phyloP scores from a whole-genome alignment of 2,888 invertebrate species.

The Pilophorus perplexus region DNA sequence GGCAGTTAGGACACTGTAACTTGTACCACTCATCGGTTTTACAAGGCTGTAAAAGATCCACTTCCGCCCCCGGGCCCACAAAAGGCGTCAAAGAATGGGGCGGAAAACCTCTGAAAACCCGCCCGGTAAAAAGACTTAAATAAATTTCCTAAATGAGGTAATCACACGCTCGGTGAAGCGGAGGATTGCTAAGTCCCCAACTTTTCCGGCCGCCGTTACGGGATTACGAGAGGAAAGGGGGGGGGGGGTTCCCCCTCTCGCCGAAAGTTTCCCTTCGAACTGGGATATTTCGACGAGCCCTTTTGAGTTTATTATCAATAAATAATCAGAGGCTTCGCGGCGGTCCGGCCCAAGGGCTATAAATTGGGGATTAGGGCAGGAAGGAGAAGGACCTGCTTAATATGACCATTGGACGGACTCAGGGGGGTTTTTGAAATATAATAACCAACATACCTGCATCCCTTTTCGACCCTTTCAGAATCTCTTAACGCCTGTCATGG shows the following conservation, averaged over 20 bases:
- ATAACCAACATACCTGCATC: too few species aligned
- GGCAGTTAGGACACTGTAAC: neutral
- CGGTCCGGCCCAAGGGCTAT: neutral
- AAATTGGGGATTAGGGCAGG: slow-evolving; percentile 6
- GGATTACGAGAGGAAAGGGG: slow-evolving; percentile 35
- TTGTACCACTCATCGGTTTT: neutral
- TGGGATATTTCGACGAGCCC: slow-evolving; percentile 19
- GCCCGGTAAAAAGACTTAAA: slow-evolving; percentile 35
- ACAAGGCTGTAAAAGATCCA: slow-evolving; percentile 8
- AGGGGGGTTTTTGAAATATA: too few species aligned
- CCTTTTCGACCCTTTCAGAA: too few species aligned
- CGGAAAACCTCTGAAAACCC: slow-evolving; percentile 16
- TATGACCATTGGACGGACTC: too few species aligned
- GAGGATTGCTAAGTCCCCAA: slow-evolving; percentile 34
- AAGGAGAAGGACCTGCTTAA: too few species aligned
- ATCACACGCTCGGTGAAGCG: slow-evolving; percentile 36
- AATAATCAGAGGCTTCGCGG: slow-evolving; percentile 19
- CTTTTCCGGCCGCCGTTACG: slow-evolving; percentile 19
- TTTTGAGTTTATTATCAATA: slow-evolving; percentile 36
- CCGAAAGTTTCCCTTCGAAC: slow-evolving; percentile 27
- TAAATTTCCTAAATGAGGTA: slow-evolving; percentile 39
- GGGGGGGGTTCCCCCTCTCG: too few species aligned
- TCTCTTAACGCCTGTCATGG: too few species aligned
- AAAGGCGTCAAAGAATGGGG: slow-evolving; percentile 15
- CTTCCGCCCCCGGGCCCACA: too few species aligned